Evolutionary conservation across 2,113 vertebrate genomes (phyloP), one percentile per base, ranked within the genome.

Genomic region (Gymnobelideus leadbeateri): DNA sequence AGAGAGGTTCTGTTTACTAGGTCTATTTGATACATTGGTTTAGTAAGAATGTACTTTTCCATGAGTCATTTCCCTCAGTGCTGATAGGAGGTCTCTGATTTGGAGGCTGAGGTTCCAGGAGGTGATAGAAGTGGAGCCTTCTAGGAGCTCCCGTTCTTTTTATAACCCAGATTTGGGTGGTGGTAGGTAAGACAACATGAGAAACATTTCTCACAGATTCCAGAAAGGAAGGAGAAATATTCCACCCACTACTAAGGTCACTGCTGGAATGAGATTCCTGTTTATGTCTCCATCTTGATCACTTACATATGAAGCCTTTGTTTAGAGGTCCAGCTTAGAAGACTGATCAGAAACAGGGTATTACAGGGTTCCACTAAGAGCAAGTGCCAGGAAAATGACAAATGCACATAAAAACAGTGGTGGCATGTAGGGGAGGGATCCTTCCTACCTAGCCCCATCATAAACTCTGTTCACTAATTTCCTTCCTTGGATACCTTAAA

Each of bases 201-300:
- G 96, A 95, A 23, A 92, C 5, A 0, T 16, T 97, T 97, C 97
- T 96, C 97, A 0, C 57, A 95, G 96, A 97, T 97, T 68, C 95
- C 97, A 1, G 94, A 91, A 95, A 90, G 97, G 97, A 97, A 98
- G 94, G 93, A 91, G 94, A 94, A 91, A 97, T 96, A 98, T 97
- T 97, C 97, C 97, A 98, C 97, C 97, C 98, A 98, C 98, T 97
- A 95, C 21, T 94, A 98, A 97, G 97, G 97, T 98, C 98, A 98
- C 97, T 98, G 97, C 97, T 98, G 97, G 51, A 12, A 96, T 96
- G 94, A 96, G 97, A 97, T 97, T 95, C 94, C 96, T 23, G 94
- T 96, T 97, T 92, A n/a, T 0, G 89, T 95, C 96, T 95, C 95
- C 43, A 95, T 91, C 0, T 96, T 97, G 98, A 98, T 98, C 52